phyloP scores from a whole-genome alignment of 2,797 vertebrate species.

The Spinus pinus region DNA sequence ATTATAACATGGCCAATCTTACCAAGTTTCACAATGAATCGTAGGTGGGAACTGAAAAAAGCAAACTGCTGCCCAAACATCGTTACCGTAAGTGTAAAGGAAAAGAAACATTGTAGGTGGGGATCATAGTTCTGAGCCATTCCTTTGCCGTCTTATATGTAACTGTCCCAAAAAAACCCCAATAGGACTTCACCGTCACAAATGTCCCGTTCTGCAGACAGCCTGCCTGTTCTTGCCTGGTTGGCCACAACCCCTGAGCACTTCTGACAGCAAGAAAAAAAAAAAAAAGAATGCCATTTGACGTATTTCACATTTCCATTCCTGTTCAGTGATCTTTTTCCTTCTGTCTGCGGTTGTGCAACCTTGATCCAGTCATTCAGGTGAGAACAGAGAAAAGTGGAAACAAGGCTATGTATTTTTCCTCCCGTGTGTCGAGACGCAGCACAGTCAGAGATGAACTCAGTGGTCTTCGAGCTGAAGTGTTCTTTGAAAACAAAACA shows the following conservation, averaged over 20 bases:
- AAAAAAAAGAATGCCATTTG: not conserved
- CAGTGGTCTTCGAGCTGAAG: not conserved
- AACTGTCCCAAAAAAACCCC: slow-evolving; percentile 62
- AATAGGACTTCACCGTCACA: slow-evolving; percentile 32
- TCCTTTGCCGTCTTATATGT: slow-evolving; percentile 50
- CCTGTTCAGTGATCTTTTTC: slow-evolving; percentile 6
- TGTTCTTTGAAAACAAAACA: not conserved
- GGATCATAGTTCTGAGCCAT: slow-evolving; percentile 63
- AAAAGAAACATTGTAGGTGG: slow-evolving; percentile 76
- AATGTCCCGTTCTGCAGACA: slow-evolving; percentile 1
- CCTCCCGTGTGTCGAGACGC: rapidly evolving
- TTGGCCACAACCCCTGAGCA: not conserved
- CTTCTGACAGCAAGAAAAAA: not conserved
- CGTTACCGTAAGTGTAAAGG: slow-evolving; percentile 73
- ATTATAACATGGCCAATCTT: slow-evolving; percentile 47
- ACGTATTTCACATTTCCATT: slow-evolving; percentile 51
- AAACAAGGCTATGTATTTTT: not conserved
- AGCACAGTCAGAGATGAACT: not conserved
- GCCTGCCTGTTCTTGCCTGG: not conserved
- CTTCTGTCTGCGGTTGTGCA: slow-evolving; percentile 28
- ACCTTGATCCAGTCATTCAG: slow-evolving; percentile 34
- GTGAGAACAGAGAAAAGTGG: slow-evolving; percentile 21
- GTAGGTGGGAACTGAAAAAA: slow-evolving; percentile 66
- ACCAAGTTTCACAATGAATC: slow-evolving; percentile 74
- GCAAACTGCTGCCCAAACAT: slow-evolving; percentile 55